Evolutionary conservation across 2,113 vertebrate genomes (phyloP), one percentile per base, ranked within the genome.

Genomic region (Sisor rabdophorus): DNA sequence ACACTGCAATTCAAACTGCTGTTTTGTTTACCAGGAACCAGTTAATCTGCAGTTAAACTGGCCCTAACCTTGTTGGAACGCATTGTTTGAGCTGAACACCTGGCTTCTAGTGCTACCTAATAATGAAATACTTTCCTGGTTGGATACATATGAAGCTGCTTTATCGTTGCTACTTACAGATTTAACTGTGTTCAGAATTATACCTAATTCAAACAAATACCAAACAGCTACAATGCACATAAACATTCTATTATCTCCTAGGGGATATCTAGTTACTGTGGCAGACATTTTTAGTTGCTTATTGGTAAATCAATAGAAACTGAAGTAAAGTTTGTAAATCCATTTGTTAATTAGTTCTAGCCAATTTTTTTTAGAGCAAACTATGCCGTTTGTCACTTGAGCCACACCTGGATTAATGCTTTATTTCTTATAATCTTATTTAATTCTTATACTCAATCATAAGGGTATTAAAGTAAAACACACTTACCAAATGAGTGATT

Each of bases 401-500:
- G 16, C 10, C 17, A 48, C 64, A 26, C 16, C 2, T 69, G 47
- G 5, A 28, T 60, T 30, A 60, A n/a, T n/a, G n/a, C n/a, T n/a
- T n/a, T n/a, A n/a, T n/a, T n/a, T n/a, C n/a, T n/a, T n/a, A n/a
- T n/a, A n/a, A n/a, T n/a, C n/a, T n/a, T n/a, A n/a, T n/a, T n/a
- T n/a, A n/a, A n/a, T n/a, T n/a, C n/a, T n/a, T n/a, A n/a, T 67
- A 8, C 15, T 8, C 64, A 16, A 50, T 8, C 48, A 19, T 1
- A 26, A 16, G 26, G 26, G 20, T 7, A 17, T 28, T 24, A 20
- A 2, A 40, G 53, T n/a, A n/a, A n/a, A n/a, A n/a, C 53, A 28
- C 32, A 89, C 94, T 94, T 88, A 98, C 96, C 95, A 47, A 98
- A 98, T 54, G 95, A 94, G 90, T 97, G 95, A 83, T 95, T 96